Conservation (phyloP, 2,888 invertebrate species). For the Oligia fasciuncula region DNA sequence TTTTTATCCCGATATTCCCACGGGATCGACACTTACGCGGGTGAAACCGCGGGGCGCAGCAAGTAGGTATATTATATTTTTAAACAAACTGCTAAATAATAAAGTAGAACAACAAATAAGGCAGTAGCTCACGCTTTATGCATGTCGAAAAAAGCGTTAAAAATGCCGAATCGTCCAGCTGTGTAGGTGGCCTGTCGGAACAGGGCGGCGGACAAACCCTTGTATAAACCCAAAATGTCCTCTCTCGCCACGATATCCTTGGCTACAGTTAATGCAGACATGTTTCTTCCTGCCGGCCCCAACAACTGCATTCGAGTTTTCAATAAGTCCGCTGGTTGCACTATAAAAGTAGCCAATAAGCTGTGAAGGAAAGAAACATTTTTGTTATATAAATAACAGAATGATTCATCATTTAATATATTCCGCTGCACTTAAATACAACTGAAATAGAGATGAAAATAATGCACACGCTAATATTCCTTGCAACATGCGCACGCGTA, state of each 20-base stretch:
- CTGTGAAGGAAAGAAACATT: slow-evolving; percentile 57
- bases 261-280: slow-evolving; percentile 69
- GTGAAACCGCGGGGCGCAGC: too few species aligned
- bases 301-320: slow-evolving; percentile 87
- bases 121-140: slow-evolving; percentile 41
- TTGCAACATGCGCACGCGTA: background rate
- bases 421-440: background rate
- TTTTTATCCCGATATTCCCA: too few species aligned
- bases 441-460: too few species aligned
- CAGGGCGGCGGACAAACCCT: slow-evolving; percentile 96
- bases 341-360: slow-evolving; percentile 74
- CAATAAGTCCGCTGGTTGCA: slow-evolving; percentile 77
- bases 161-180: slow-evolving; percentile 97
- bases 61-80: too few species aligned
- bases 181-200: slow-evolving; percentile 99
- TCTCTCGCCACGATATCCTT: slow-evolving; percentile 93
- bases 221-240: slow-evolving; percentile 95
- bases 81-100: too few species aligned
- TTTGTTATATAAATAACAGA: background rate
- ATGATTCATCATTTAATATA: background rate
- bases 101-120: too few species aligned
- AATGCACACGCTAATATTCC: background rate
- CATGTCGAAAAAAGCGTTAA: slow-evolving; percentile 94
- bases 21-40: too few species aligned
- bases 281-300: slow-evolving; percentile 73